Evolutionary conservation across 64 coral and sea anemone species (phyloP), one percentile per base, ranked within the genome.

Genomic region (Astreopora myriophthalma): DNA sequence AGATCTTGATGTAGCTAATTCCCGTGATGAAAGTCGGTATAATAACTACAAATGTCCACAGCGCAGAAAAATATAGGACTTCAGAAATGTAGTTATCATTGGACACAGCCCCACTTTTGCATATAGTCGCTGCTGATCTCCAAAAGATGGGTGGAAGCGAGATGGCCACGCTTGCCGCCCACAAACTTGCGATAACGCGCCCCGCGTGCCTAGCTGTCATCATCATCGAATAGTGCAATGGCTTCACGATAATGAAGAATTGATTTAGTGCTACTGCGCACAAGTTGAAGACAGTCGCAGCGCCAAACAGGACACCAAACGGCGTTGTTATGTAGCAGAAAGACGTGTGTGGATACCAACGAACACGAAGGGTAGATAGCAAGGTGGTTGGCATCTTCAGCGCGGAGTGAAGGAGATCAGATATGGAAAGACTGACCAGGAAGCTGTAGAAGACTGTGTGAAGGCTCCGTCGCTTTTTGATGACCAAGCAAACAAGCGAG

Each of bases 11-110:
- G 66, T 97, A 97, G 48, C 91, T 94, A 28, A 62, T 90, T 34
- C 85, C 58, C 95, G 94, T 97, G 13, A 97, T 42, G 39, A 91
- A 36, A 3, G 95, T 87, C 6, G 95, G 95, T 25, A 97, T 90
- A n/a, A 97, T 80, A 49, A 97, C 87, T 16, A 97, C 95, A 81
- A 97, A 97, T 86, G 76, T 86, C 95, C 95, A 97, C 33, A 97
- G 42, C 9, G 95, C 87, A 3, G 85, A 90, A 24, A 97, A 89
- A 75, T 97, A 97, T 4, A 84, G 51, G 13, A 93, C 72, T 73
- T 97, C 95, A 9, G 95, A 90, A 5, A 77, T 30, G 79, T 90
- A 93, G 27, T 94, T 70, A 40, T 97, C 80, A 10, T 77, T 90
- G 13, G 95, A 93, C 10, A 97, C 95, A 17, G 73, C 95, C 0